These are phyloP conservation scores for Syngnathus typhle DNA, from an alignment of 2,113 vertebrate species.

Conservation along the genomic window DNA sequence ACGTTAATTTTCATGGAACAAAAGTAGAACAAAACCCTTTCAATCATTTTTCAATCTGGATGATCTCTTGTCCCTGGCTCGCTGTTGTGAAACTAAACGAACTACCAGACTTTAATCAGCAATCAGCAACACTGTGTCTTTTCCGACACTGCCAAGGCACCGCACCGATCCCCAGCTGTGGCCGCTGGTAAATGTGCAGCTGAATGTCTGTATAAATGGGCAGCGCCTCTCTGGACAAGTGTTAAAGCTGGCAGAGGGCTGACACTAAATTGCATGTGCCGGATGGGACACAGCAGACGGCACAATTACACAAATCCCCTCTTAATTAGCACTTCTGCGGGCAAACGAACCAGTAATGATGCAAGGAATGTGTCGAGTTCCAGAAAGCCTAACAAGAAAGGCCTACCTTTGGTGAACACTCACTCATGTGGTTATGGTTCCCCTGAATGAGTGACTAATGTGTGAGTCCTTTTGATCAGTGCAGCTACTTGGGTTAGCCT, in stretches of 20 bases:
- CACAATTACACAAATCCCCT: constrained; percentile 79
- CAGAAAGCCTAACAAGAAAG: constrained; percentile 66
- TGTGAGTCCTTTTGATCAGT: constrained; percentile 56
- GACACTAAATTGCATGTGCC: constrained; percentile 70
- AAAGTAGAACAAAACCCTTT: constrained; percentile 9
- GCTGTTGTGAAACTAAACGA: constrained; percentile 55
- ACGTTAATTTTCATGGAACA: constrained; percentile 6
- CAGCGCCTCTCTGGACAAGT: constrained; percentile 70
- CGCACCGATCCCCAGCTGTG: constrained; percentile 64
- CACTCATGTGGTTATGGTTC: constrained; percentile 51
- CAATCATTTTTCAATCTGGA: constrained; percentile 13
- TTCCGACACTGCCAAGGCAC: constrained; percentile 60
- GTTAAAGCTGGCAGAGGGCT: constrained; percentile 67
- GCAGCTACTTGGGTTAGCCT: constrained; percentile 37
- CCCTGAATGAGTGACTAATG: constrained; percentile 49
- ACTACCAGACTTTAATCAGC: constrained; percentile 65
- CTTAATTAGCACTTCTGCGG: constrained; percentile 77
- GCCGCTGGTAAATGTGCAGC: constrained; percentile 55
- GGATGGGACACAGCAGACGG: constrained; percentile 77
- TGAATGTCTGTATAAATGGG: constrained; percentile 67
- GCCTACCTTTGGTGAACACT: constrained; percentile 50
- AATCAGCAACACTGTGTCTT: constrained; percentile 63
- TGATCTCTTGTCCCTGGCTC: constrained; percentile 24
- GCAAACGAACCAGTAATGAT: constrained; percentile 72
- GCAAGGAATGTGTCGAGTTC: constrained; percentile 64